phyloP scores from a whole-genome alignment of 2,113 vertebrate species.

The Pomatostomus ruficeps region DNA sequence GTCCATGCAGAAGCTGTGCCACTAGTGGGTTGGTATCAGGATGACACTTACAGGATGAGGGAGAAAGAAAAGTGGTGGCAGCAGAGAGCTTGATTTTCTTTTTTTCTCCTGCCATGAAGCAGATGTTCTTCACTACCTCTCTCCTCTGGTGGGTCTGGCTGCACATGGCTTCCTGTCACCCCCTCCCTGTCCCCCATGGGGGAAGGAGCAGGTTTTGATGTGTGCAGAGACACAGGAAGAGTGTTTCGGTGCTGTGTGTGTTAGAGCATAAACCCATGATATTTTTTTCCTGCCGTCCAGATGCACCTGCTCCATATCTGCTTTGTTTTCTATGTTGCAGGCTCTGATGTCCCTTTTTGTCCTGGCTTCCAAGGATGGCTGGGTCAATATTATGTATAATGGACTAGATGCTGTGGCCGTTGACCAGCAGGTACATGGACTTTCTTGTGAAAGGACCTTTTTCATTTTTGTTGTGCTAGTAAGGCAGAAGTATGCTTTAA shows the following conservation, averaged over 20 bases:
- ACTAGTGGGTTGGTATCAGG: neutral
- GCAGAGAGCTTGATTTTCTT: neutral
- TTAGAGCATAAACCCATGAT: neutral
- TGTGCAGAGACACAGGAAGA: neutral
- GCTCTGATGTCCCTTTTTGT: conserved; percentile 99
- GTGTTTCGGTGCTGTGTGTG: neutral
- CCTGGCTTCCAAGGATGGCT: conserved; percentile 96
- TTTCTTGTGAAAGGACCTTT: neutral
- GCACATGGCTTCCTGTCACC: neutral
- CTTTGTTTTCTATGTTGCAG: conserved; percentile 66
- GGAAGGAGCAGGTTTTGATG: neutral
- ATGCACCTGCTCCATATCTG: neutral
- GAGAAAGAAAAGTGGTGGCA: neutral
- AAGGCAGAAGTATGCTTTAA: neutral
- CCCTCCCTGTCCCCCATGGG: rapidly evolving
- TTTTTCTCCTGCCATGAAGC: neutral
- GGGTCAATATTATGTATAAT: conserved; percentile 99
- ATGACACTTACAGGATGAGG: neutral
- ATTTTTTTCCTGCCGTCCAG: neutral
- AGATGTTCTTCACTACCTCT: neutral
- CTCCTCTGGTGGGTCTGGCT: neutral
- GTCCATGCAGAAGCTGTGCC: neutral
- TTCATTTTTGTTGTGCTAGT: neutral
- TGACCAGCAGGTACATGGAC: conserved; percentile 86
- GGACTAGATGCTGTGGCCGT: conserved; percentile 93